These are phyloP conservation scores for Erinaceus europaeus DNA, from an alignment of 2,113 vertebrate genomes.

Conservation along the genomic window DNA sequence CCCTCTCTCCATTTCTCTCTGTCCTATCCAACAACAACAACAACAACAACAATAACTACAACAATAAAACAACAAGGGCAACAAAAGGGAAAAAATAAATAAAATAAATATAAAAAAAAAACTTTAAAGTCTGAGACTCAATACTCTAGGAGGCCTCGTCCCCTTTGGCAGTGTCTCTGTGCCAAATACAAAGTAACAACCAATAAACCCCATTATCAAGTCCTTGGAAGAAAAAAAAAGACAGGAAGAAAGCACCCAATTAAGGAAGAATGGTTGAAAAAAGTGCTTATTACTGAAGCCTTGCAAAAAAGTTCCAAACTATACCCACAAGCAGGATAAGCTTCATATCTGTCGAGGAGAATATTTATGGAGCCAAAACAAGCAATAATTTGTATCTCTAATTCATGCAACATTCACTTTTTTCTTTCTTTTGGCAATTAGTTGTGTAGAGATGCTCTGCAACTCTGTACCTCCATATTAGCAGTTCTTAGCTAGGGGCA, in stretches of 20 bases:
- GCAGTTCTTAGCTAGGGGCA: not conserved
- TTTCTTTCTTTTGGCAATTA: not conserved
- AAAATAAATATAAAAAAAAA: no score
- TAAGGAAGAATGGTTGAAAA: not conserved
- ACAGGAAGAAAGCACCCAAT: not conserved
- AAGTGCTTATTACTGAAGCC: not conserved
- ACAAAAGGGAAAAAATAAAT: no score
- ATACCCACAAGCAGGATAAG: not conserved
- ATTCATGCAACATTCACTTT: not conserved
- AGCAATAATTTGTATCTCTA: not conserved
- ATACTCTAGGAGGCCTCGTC: not conserved
- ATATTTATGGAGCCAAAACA: slow-evolving; percentile 11
- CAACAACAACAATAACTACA: no score
- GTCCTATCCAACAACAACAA: no score
- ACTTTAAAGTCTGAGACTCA: no score
- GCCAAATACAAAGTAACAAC: not conserved
- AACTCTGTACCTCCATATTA: not conserved
- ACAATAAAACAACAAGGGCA: no score
- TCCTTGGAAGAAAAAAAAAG: not conserved
- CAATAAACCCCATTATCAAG: not conserved
- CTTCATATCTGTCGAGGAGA: slow-evolving; percentile 4
- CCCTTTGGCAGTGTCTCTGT: not conserved
- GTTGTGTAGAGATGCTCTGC: not conserved
- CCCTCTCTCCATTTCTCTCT: no score
- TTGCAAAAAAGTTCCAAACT: not conserved